These are phyloP conservation scores for Aphidius gifuensis DNA, from an alignment of 1,140 invertebrate genomes.

Conservation along the genomic window DNA sequence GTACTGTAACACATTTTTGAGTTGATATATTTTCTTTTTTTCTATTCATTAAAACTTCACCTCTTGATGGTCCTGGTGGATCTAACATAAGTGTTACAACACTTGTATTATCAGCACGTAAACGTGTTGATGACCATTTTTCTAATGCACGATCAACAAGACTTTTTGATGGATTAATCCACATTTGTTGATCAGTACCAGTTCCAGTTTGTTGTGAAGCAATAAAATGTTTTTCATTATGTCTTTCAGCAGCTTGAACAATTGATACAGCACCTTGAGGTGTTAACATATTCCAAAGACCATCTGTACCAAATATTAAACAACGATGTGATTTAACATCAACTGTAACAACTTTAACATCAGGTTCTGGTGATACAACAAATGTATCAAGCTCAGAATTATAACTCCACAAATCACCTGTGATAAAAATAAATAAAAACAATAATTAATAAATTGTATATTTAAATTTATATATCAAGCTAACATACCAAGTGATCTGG, in stretches of 20 bases:
- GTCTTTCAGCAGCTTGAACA: slow-evolving; percentile 76
- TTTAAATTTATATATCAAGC: not conserved
- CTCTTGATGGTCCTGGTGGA: slow-evolving; percentile 78
- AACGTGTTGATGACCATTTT: slow-evolving; percentile 71
- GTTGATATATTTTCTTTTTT: slow-evolving; percentile 32
- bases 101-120: slow-evolving; percentile 93
- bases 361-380: slow-evolving; percentile 95
- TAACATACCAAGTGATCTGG: slow-evolving; percentile 76
- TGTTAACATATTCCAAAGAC: slow-evolving; percentile 93
- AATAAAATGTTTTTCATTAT: slow-evolving; percentile 68
- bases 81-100: slow-evolving; percentile 91
- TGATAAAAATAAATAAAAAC: slow-evolving; percentile 1
- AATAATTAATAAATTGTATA: not conserved
- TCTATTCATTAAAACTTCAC: slow-evolving; percentile 51
- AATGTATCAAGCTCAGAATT: slow-evolving; percentile 86
- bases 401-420: slow-evolving; percentile 95
- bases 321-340: slow-evolving; percentile 79
- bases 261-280: slow-evolving; percentile 79
- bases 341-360: slow-evolving; percentile 83
- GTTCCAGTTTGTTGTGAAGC: slow-evolving; percentile 54
- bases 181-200: slow-evolving; percentile 54
- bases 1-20: slow-evolving; percentile 11
- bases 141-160: slow-evolving; percentile 84
- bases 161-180: slow-evolving; percentile 87
- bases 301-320: slow-evolving; percentile 93